A percentile compares a stretch with the other conserved stretches of the same genome.
These are phyloP conservation scores for Euborellia annulipes DNA, from an alignment of 1,140 invertebrate genomes.

Conservation along the genomic window DNA sequence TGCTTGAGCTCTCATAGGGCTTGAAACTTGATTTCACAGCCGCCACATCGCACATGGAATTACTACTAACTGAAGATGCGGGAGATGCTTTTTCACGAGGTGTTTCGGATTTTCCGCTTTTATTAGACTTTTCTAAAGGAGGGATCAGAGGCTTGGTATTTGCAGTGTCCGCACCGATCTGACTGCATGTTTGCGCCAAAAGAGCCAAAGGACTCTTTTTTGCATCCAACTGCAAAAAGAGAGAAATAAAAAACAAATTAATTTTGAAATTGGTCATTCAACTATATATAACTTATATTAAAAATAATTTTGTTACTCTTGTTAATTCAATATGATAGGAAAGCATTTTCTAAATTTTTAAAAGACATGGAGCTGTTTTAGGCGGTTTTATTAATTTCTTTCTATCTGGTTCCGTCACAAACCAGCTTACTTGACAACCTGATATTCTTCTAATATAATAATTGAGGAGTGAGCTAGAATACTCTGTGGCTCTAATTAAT, in stretches of 20 bases:
- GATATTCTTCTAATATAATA: too few relatives aligned
- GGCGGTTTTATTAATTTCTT: too few relatives aligned
- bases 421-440: too few relatives aligned
- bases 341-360: too few relatives aligned
- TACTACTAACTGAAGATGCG: constrained; percentile 17
- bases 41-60: constrained; percentile 25
- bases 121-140: constrained; percentile 30
- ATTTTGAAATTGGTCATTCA: too few relatives aligned
- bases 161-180: constrained; percentile 77
- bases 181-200: constrained; percentile 86
- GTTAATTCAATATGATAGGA: too few relatives aligned
- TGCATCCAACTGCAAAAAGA: constrained; percentile 71
- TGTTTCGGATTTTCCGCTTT: constrained; percentile 32
- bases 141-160: constrained; percentile 46
- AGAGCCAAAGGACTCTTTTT: constrained; percentile 90
- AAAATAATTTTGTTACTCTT: too few relatives aligned
- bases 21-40: constrained; percentile 45
- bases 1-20: constrained; percentile 48
- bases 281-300: too few relatives aligned
- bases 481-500: too few relatives aligned
- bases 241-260: constrained; percentile 13
- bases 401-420: too few relatives aligned
- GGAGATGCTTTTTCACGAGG: constrained; percentile 40
- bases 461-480: too few relatives aligned
- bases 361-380: too few relatives aligned